Evolutionary conservation across 2,797 vertebrate species (phyloP).

Genomic region (Poeciliopsis presidionis): DNA sequence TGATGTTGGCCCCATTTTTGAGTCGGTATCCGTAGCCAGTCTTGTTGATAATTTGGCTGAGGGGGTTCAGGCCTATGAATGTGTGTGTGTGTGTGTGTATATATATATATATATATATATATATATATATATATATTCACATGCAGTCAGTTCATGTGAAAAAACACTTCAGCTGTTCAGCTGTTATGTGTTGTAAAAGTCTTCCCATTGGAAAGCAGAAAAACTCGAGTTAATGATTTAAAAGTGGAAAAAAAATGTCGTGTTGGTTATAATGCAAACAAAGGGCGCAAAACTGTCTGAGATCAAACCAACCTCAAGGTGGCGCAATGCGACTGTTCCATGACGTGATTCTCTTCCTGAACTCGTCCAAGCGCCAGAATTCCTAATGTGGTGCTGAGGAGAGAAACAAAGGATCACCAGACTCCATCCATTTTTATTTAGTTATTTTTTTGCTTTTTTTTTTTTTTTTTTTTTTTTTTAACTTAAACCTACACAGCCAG

Average conservation of each 20-base stretch:
- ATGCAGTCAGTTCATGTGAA: not conserved
- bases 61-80: too few species aligned
- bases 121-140: not conserved
- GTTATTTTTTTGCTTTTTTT: too few species aligned
- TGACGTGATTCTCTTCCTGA: not conserved
- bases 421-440: not conserved
- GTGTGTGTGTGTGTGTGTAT: too few species aligned
- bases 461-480: not conserved
- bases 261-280: not conserved
- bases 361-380: not conserved
- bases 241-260: not conserved
- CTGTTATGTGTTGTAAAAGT: not conserved
- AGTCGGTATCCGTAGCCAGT: too few species aligned
- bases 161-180: not conserved
- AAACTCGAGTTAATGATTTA: not conserved
- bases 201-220: not conserved
- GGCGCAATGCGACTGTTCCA: constrained; percentile 6
- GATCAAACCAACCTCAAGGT: constrained; percentile 7
- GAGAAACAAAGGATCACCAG: not conserved
- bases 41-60: too few species aligned
- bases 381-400: not conserved
- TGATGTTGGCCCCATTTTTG: too few species aligned
- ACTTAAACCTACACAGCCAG: not conserved
- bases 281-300: not conserved
- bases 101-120: too few species aligned